A percentile compares a stretch with the other conserved stretches of the same genome.
Conservation (phyloP, 37 sponge, comb jelly and placozoan species). For the Theonella swinhoei region DNA sequence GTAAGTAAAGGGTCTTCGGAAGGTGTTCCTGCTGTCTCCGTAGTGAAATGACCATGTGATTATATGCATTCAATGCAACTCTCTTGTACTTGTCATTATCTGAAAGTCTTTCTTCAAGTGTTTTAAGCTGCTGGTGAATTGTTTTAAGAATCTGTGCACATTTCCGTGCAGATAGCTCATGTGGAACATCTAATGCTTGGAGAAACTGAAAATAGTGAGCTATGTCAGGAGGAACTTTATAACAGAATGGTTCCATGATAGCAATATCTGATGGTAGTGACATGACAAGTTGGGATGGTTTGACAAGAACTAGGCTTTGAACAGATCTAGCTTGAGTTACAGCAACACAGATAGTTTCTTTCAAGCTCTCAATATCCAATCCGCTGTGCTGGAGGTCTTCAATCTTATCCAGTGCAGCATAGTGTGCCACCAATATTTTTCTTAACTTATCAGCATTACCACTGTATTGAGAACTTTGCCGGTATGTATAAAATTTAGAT, state of each 20-base stretch:
- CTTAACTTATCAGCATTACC: background rate
- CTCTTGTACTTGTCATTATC: background rate
- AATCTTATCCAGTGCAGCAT: constrained; percentile 17
- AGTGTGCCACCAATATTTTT: constrained; percentile 31
- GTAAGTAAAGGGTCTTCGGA: constrained; percentile 24
- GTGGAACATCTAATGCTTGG: background rate
- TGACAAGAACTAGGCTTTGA: constrained; percentile 15
- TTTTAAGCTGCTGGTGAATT: constrained; percentile 1
- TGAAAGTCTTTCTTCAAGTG: background rate
- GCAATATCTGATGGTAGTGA: background rate
- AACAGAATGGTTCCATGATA: constrained; percentile 44
- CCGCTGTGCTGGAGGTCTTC: too few relatives aligned
- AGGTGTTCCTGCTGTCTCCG: too few relatives aligned
- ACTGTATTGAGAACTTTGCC: background rate
- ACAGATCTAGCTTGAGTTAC: background rate
- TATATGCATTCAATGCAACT: constrained; percentile 30
- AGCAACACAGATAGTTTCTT: background rate
- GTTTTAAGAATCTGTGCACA: constrained; percentile 17
- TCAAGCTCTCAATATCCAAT: background rate
- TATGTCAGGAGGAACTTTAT: constrained; percentile 19
- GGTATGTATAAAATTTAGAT: background rate
- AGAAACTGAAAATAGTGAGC: background rate
- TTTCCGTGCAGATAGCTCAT: constrained; percentile 3
- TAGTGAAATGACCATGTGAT: constrained; percentile 14
- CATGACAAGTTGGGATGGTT: constrained; percentile 25